Conservation (phyloP, 2,888 invertebrate species). For the Macrophya annulata region DNA sequence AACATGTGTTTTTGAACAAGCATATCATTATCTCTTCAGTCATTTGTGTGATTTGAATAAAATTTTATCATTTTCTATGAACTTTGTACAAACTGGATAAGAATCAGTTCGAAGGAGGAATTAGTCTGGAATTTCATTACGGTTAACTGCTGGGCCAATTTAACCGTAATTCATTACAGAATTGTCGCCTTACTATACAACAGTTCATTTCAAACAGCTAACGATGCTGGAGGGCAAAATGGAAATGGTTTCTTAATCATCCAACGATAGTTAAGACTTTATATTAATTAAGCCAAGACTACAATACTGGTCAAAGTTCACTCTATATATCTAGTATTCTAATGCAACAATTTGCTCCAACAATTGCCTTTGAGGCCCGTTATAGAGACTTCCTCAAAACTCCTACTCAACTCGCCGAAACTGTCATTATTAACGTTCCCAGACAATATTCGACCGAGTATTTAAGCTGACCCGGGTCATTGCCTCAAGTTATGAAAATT, state of each 20-base stretch:
- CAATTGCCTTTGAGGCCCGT: background rate
- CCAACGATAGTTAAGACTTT: background rate
- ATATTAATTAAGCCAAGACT: background rate
- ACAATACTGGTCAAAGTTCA: background rate
- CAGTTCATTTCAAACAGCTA: background rate
- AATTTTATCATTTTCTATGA: background rate
- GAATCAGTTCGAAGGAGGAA: background rate
- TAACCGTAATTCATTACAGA: background rate
- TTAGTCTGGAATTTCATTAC: background rate
- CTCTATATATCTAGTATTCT: background rate
- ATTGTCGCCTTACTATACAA: background rate
- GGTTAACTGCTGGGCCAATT: no score
- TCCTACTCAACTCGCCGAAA: background rate
- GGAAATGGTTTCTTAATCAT: background rate
- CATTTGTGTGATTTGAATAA: background rate
- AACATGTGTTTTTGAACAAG: background rate
- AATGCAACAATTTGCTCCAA: background rate
- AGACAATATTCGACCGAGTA: background rate
- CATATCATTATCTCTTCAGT: background rate
- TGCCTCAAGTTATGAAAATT: background rate
- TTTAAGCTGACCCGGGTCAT: background rate
- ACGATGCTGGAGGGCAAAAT: background rate
- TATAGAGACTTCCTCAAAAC: background rate
- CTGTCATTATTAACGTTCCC: background rate
- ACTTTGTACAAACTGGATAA: background rate